These are phyloP conservation scores for Anneissia japonica DNA, from an alignment of 35 echinoderm and acorn worm species.

Conservation along the genomic window DNA sequence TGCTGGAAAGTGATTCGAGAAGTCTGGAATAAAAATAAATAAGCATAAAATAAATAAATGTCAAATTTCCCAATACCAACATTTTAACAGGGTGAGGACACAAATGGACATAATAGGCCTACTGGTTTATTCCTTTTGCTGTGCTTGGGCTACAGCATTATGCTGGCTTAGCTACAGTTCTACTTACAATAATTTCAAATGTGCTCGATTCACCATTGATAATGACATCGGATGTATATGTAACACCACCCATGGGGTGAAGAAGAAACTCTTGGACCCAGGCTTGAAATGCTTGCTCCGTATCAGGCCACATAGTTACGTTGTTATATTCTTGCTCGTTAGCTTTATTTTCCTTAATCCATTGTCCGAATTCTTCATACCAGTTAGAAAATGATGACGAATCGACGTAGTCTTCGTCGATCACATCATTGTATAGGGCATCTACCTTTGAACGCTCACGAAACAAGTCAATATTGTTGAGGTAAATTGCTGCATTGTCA, in stretches of 20 bases:
- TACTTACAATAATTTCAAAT: too few relatives aligned
- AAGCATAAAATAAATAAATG: too few relatives aligned
- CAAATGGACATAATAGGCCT: too few relatives aligned
- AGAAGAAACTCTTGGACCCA: neutral
- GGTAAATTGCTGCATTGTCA: neutral
- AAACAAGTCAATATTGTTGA: neutral
- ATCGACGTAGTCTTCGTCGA: neutral
- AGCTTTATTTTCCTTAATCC: neutral
- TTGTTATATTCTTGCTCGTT: neutral
- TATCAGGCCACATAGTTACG: slow-evolving; percentile 5
- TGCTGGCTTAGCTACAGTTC: too few relatives aligned
- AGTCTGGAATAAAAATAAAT: neutral
- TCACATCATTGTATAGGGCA: slow-evolving; percentile 1
- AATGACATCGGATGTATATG: neutral
- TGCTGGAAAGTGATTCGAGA: slow-evolving; percentile 3
- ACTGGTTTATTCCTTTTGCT: too few relatives aligned
- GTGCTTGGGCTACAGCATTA: too few relatives aligned
- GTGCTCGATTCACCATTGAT: too few relatives aligned
- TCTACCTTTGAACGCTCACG: neutral
- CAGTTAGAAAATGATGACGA: neutral
- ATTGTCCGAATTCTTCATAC: neutral
- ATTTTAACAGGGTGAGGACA: too few relatives aligned
- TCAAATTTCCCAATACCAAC: too few relatives aligned
- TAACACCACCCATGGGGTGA: neutral
- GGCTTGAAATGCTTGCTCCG: neutral